Conservation (phyloP, 2,888 invertebrate genomes). For the Polydrusus tereticollis region DNA sequence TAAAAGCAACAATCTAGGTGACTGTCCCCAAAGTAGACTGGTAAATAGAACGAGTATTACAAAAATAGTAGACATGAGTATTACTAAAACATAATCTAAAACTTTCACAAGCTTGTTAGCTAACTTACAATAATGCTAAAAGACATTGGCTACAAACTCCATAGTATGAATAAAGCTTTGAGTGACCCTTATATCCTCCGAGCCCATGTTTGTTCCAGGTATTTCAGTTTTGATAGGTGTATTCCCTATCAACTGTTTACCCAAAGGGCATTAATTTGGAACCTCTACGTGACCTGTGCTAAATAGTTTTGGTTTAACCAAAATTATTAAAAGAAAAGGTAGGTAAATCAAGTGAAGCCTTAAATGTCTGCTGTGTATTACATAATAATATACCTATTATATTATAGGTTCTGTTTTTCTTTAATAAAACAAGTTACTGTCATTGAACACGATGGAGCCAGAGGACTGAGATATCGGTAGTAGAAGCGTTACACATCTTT, state of each 20-base stretch:
- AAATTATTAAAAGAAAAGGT: neutral
- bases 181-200: neutral
- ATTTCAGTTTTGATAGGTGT: conserved; percentile 23
- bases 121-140: neutral
- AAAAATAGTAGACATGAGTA: too few species aligned
- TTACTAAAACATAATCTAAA: too few species aligned
- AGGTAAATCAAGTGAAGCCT: neutral
- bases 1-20: too few species aligned
- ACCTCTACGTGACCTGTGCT: conserved; percentile 21
- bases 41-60: too few species aligned
- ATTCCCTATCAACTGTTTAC: conserved; percentile 30
- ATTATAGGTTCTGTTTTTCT: too few species aligned
- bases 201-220: conserved; percentile 33
- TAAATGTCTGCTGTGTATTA: neutral
- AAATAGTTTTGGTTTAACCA: conserved; percentile 13
- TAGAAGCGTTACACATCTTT: conserved; percentile 16
- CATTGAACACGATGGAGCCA: too few species aligned
- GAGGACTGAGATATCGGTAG: too few species aligned
- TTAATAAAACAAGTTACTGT: too few species aligned
- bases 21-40: too few species aligned
- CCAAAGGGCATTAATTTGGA: conserved; percentile 28
- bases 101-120: too few species aligned
- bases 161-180: neutral
- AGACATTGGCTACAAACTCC: neutral
- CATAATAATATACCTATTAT: too few species aligned